Percentiles rank a stretch among this genome's conserved stretches.
Evolutionary conservation across 2,888 invertebrate genomes (phyloP).

Genomic region (Folsomia candida): DNA sequence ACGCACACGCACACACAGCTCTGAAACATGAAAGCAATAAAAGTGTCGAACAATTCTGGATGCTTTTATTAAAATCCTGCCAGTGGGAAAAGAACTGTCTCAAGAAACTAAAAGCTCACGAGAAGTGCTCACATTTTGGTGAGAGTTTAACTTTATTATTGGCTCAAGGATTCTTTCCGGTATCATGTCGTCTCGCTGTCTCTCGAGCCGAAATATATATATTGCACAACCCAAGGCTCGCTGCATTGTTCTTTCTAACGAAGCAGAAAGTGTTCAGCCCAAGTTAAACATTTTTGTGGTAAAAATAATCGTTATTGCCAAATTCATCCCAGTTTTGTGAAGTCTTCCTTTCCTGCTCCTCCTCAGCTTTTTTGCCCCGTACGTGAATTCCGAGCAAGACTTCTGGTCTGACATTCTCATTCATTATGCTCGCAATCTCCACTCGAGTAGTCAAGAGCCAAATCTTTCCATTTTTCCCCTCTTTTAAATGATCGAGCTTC

Average conservation of each 20-base stretch:
- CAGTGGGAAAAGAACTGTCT: no score
- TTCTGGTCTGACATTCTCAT: slow-evolving; percentile 6
- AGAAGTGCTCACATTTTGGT: no score
- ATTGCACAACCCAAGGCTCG: neutral
- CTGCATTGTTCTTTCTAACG: neutral
- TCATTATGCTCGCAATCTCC: slow-evolving; percentile 3
- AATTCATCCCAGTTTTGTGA: neutral
- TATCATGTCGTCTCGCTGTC: neutral
- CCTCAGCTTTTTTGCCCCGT: no score
- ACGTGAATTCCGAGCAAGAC: neutral
- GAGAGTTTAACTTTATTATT: no score
- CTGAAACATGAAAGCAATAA: neutral
- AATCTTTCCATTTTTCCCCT: neutral
- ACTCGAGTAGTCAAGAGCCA: neutral
- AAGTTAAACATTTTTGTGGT: slow-evolving; percentile 7
- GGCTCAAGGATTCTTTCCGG: no score
- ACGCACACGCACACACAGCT: neutral
- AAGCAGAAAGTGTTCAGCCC: no score
- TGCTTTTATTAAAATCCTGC: no score
- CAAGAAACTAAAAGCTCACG: no score
- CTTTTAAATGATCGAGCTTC: slow-evolving; percentile 8
- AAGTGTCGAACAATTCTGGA: neutral
- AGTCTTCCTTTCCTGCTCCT: neutral
- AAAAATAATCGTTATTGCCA: slow-evolving; percentile 14
- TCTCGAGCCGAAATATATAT: neutral